Conservation (phyloP, 2,888 invertebrate genomes). For the Oegoconia quadripuncta region DNA sequence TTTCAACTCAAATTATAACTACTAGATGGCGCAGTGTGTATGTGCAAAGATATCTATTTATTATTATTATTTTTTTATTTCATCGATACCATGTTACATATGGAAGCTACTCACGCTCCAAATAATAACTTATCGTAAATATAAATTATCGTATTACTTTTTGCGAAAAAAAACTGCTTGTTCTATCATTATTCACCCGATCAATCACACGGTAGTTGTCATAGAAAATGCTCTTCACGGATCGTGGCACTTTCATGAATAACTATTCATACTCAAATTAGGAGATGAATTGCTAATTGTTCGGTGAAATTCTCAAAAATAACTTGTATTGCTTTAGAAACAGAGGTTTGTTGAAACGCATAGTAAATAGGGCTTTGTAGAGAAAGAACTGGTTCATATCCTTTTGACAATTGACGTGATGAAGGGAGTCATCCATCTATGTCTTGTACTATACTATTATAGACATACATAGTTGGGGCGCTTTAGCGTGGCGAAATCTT, state of each 20-base stretch:
- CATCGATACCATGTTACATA: no score
- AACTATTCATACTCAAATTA: slow-evolving; percentile 45
- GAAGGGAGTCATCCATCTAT: slow-evolving; percentile 50
- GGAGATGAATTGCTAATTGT: slow-evolving; percentile 21
- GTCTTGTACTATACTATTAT: slow-evolving; percentile 28
- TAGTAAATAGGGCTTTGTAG: slow-evolving; percentile 1
- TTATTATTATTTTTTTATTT: no score
- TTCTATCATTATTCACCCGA: slow-evolving; percentile 9
- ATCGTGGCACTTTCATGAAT: slow-evolving; percentile 31
- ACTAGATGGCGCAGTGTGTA: no score
- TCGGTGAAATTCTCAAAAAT: slow-evolving; percentile 15
- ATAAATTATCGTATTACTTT: not conserved
- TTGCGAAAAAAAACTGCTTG: slow-evolving; percentile 1
- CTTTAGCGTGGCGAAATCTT: no score
- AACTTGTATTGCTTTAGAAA: slow-evolving; percentile 8
- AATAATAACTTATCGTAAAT: not conserved
- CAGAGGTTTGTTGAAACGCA: not conserved
- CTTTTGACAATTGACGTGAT: slow-evolving; percentile 50
- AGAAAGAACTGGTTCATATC: slow-evolving; percentile 46
- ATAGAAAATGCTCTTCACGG: slow-evolving; percentile 32
- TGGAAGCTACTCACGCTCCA: no score
- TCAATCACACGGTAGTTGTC: slow-evolving; percentile 25
- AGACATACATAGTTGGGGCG: not conserved
- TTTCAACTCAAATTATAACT: no score
- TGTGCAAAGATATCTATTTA: no score